Base-by-base conservation (phyloP, 2,113 vertebrate species). In the Aphyosemion australe region DNA sequence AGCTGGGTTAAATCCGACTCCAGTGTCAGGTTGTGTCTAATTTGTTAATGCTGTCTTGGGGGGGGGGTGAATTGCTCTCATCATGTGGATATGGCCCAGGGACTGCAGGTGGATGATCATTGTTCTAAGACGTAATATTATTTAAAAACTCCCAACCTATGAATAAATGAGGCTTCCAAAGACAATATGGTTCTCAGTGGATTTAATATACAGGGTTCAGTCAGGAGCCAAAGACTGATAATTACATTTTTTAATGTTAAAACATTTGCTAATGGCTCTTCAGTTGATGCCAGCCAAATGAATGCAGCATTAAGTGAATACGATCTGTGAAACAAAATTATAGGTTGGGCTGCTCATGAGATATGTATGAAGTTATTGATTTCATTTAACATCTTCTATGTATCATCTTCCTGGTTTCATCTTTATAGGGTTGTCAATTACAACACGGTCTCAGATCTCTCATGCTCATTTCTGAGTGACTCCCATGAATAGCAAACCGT, bases 371-470 rank as follows among this genome's bases (percentile, higher is more conserved):
- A 76, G 78, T 85, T 88, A 89, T 90, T 84, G 84, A 90, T 84
- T 88, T 49, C 61, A 66, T 87, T 84, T 87, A 84, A 85, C 74
- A 76, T 78, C 80, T 84, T 65, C 56, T 80, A 69, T 81, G 80
- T 39, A 86, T 91, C 80, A 87, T 90, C 73, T 77, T 81, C 77
- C 73, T 21, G 34, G 79, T 70, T 31, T 72, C 70, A 76, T 83
- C 81, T 89, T 88, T 84, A 88, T 84, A 70, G 81, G 47, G 58
- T 83, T 87, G 85, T 89, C 79, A 88, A 85, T 86, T 76, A 79
- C 65, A 65, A 70, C 71, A 69, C 69, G 61, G 71, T 74, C 69
- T 79, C 14, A 2, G 64, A 75, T 78, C 75, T 83, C 72, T 58
- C 68, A 51, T 2, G 13, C 14, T 70, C 61, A 61, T 75, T 72